Conservation (phyloP, 2,888 invertebrate genomes). For the Bugula neritina region DNA sequence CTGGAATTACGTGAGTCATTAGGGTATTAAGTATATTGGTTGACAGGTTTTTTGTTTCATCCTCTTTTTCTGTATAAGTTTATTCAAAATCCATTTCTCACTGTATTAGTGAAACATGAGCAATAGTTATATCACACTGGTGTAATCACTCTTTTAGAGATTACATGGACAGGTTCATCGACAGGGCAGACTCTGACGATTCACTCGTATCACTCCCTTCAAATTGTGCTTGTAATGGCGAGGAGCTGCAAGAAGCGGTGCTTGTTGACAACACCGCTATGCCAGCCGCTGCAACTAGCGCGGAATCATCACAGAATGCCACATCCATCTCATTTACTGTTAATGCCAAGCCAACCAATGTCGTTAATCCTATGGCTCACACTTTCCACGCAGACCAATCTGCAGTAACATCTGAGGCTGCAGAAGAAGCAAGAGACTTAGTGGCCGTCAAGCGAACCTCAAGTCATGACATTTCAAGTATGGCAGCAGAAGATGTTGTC, state of each 20-base stretch:
- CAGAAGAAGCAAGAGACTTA: background rate
- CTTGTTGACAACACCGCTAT: background rate
- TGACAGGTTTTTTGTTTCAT: no score
- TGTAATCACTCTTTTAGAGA: conserved; percentile 63
- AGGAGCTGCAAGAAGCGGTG: background rate
- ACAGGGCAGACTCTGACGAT: conserved; percentile 30
- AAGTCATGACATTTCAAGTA: background rate
- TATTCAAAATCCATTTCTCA: no score
- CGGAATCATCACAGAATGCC: no score
- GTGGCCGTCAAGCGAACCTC: background rate
- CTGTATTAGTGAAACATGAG: no score
- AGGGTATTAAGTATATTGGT: no score
- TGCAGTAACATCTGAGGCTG: background rate
- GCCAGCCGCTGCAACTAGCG: background rate
- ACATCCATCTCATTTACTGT: no score
- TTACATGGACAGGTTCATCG: conserved; percentile 83
- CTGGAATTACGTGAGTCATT: conserved; percentile 74
- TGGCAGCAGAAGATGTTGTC: background rate
- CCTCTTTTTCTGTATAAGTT: no score
- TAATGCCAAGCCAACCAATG: background rate
- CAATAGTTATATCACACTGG: no score
- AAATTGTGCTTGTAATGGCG: background rate
- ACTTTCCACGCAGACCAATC: background rate
- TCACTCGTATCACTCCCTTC: background rate
- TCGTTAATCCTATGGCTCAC: background rate